Percentiles rank a stretch among this genome's conserved stretches.
Conservation (phyloP, 1,140 invertebrate genomes). For the Ceratina australensis region DNA sequence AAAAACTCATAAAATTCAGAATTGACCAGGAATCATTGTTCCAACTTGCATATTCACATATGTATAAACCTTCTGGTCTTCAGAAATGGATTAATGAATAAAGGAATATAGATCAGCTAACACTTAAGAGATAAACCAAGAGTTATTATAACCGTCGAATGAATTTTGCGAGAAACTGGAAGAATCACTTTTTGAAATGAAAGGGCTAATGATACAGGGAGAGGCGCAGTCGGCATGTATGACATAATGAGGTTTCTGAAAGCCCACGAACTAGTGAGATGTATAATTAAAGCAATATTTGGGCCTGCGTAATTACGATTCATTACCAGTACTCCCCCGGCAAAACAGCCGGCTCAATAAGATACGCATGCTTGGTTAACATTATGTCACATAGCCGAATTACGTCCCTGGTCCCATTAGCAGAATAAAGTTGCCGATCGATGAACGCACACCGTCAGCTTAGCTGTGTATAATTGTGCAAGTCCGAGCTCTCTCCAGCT, state of each 20-base stretch:
- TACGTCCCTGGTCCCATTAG: constrained; percentile 66
- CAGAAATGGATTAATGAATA: no score
- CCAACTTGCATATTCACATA: no score
- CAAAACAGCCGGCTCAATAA: constrained; percentile 55
- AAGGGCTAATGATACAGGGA: constrained; percentile 53
- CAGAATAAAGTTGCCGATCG: constrained; percentile 68
- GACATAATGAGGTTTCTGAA: constrained; percentile 40
- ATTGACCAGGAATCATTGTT: no score
- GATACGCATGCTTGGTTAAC: constrained; percentile 65
- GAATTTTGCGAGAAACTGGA: constrained; percentile 8
- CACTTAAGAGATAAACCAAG: no score
- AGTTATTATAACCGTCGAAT: no score
- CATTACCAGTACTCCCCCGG: constrained; percentile 61
- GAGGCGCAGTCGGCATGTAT: constrained; percentile 50
- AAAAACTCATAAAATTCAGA: no score
- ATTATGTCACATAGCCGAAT: constrained; percentile 67
- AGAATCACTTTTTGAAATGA: constrained; percentile 38
- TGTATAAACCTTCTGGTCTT: no score
- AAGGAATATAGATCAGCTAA: no score
- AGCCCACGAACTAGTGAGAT: constrained; percentile 39
- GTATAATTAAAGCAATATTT: constrained; percentile 74
- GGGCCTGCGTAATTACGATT: constrained; percentile 70
- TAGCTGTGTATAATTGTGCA: constrained; percentile 25
- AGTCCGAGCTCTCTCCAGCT: constrained; percentile 30
- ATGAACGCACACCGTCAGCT: constrained; percentile 33